Evolutionary conservation across 2,888 invertebrate genomes (phyloP), one percentile per base, ranked within the genome.

Genomic region (Bembecia ichneumoniformis): DNA sequence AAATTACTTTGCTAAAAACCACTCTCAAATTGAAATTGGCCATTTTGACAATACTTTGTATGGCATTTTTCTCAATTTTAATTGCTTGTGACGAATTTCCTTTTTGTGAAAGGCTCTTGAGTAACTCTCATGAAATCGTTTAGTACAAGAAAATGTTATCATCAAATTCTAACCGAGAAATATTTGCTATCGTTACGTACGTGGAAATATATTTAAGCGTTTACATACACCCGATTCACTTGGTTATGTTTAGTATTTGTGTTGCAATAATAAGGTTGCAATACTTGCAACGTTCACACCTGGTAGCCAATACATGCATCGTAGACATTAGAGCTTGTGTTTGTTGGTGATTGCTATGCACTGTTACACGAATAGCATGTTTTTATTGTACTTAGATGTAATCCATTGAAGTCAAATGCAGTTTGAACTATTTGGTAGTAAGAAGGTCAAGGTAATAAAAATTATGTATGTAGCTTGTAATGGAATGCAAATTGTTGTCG

Each of bases 391-490:
- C 40, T 40, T 40, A 13, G 40, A 13, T 28, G 28, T 28, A 9
- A 28, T 28, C 11, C 16, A 11, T 58, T 60, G 56, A 66, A 75
- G 84, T 84, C 84, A 84, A 86, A 74, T 84, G 86, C 84, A 84
- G 86, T 86, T 86, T 84, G 83, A 57, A 49, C 52, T 54, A 54
- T 55, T 13, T 11, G 35, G 43, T 14, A 16, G 66, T 68, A 62
- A 56, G 59, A 62, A 70, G 70, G 67, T 76, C 78, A 77, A 77
- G 78, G 74, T 67, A 60, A 58, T 63, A 64, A 28, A 28, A 28
- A 59, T 58, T 64, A 66, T 60, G 67, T 28, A 72, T 71, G 68
- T 66, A 71, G 66, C 62, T n/a, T 71, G 73, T 76, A 28, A 77
- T 58, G 62, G 71, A 69, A 76, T 73, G 75, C 72, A 71, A 79